Conservation (phyloP, 2,797 vertebrate species). For the Lutjanus argentimaculatus region DNA sequence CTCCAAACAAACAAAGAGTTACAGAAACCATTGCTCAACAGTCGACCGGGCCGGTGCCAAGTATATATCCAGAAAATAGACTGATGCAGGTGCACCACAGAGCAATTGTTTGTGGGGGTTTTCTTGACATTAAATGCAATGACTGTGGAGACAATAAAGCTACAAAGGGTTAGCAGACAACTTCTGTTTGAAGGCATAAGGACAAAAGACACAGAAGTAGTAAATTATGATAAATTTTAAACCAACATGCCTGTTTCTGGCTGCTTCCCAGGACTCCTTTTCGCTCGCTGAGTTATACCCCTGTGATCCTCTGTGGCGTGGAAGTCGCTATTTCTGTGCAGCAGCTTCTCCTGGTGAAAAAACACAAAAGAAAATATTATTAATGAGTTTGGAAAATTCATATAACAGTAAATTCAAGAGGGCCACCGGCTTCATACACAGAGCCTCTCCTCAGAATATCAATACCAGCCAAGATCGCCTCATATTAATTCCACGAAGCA, state of each 20-base stretch:
- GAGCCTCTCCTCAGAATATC: constrained; percentile 22
- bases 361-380: constrained; percentile 49
- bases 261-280: constrained; percentile 90
- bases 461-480: constrained; percentile 31
- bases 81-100: constrained; percentile 59
- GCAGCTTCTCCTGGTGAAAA: constrained; percentile 87
- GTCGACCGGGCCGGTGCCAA: constrained; percentile 33
- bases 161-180: neutral
- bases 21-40: constrained; percentile 51
- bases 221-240: neutral
- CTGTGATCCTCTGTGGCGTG: constrained; percentile 86
- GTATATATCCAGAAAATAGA: constrained; percentile 34
- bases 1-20: constrained; percentile 50
- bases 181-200: constrained; percentile 6
- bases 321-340: constrained; percentile 86
- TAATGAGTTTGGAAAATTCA: constrained; percentile 18
- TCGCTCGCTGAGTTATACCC: constrained; percentile 88
- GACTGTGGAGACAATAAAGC: constrained; percentile 9
- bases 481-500: constrained; percentile 22
- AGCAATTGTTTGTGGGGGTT: neutral
- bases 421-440: constrained; percentile 2
- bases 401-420: constrained; percentile 7
- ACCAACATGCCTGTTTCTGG: constrained; percentile 74
- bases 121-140: constrained; percentile 1
- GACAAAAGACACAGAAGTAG: constrained; percentile 11